Base-by-base conservation (phyloP, 2,113 vertebrate genomes). In the Noturus placidus region DNA sequence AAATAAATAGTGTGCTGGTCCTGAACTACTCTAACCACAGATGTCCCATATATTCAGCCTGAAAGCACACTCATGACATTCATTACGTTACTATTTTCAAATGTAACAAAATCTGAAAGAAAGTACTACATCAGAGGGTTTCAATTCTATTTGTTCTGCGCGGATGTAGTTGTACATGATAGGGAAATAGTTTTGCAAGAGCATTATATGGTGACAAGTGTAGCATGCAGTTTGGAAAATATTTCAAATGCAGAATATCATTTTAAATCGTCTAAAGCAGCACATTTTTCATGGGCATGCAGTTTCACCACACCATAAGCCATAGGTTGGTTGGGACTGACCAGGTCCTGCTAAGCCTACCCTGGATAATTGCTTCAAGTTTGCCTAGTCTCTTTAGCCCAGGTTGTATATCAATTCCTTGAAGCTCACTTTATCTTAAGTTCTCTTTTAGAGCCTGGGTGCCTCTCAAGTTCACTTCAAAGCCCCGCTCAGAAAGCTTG, bases 391-490 rank as follows among this genome's bases (percentile, higher is more conserved):
- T 87, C 91, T 90, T 93, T 91, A 89, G 85, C 76, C 54, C 88
- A 93, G 93, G 94, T 92, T 92, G 90, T 95, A 94, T 93, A 94
- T 95, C 92, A 94, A 85, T 46, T 38, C 42, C 91, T 93, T 91
- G 56, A 91, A 91, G 89, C 89, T 93, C 92, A 93, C 92, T 94
- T 95, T 95, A 94, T 95, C 94, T 93, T 79, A 86, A 91, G 90
- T 89, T 92, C 76, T 92, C 76, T 91, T 90, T 63, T 91, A 91
- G 90, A 90, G 90, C 92, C 91, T 90, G 89, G 91, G 88, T 93
- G 92, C 92, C 93, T 91, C 46, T 89, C 93, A 87, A 88, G 90
- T 92, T 93, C 91, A 94, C 94, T 92, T 95, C 94, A 95, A 95
- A 95, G 93, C 91, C 69, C 86, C 87, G 85, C 90, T 90, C 87